Evolutionary conservation across 1,140 invertebrate genomes (phyloP), one percentile per base, ranked within the genome.

Genomic region (Cherax quadricarinatus): DNA sequence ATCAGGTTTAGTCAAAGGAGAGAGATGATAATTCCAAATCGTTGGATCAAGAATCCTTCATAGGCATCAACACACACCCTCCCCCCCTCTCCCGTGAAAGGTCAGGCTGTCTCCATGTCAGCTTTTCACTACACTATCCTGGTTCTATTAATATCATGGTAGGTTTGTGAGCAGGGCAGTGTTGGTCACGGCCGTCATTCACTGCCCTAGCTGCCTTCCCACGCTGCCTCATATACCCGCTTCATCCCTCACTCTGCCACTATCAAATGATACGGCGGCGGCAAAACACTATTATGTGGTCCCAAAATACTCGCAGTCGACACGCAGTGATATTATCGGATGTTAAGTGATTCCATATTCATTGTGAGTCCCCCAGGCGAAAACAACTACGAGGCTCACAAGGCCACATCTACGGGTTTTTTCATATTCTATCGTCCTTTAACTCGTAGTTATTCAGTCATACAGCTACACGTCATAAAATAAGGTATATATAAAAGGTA

Each of bases 291-390:
- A 83, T 83, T 83, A 83, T 60, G 14, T n/a, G 21, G n/a, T 51
- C 24, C 81, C 81, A 83, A 83, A 83, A 83, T 83, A 83, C 81
- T 51, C 81, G 21, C 48, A 57, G 57, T 83, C 81, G 81, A 83
- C 81, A 83, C 30, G 57, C 51, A 83, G 49, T 12, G 51, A 83
- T 48, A 60, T 83, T 83, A 83, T 60, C 81, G 7, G 70, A 75
- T 10, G 9, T 75, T 30, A 75, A 41, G 24, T 60, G 48, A 83
- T 83, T 83, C 51, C 51, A 83, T 83, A 83, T 83, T 83, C 81
- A 83, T 60, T 60, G n/a, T 51, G 53, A 60, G 81, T 49, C n/a
- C 21, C 10, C 81, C 10, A 60, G 9, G 81, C 81, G 57, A 83
- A 83, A 83, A 83, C 81, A 83, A 57, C 51, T 21, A n/a, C 57